Evolutionary conservation across 2,113 vertebrate species (phyloP).

Genomic region (Terrapene triunguis): DNA sequence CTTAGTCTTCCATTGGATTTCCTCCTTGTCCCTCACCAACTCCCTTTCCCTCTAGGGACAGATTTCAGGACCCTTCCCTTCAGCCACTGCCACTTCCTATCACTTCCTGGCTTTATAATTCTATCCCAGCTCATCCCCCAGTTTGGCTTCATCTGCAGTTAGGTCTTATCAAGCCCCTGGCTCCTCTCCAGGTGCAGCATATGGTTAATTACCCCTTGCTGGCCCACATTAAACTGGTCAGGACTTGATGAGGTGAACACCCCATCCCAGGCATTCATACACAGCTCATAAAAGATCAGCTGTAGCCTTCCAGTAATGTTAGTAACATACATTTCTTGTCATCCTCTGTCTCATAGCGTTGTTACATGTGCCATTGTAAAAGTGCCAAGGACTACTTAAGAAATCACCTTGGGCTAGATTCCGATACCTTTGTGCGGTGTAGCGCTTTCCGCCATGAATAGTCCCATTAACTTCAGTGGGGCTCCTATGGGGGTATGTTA

Average conservation of each 20-base stretch:
- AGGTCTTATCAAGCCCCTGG: neutral
- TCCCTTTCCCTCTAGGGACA: neutral
- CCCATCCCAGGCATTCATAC: neutral
- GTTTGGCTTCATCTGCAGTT: neutral
- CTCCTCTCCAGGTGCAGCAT: neutral
- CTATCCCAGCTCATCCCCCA: neutral
- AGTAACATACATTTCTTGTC: neutral
- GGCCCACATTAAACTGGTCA: neutral
- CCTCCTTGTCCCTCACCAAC: neutral
- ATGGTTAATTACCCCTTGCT: neutral
- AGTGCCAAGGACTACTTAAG: neutral
- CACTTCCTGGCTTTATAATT: neutral
- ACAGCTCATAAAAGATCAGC: neutral
- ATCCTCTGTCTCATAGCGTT: neutral
- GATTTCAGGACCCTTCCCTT: neutral
- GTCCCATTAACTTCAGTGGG: neutral
- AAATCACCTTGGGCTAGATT: neutral
- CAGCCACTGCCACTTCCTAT: neutral
- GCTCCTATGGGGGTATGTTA: fast-evolving
- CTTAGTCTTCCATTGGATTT: neutral
- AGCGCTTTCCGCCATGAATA: neutral
- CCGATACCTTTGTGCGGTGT: neutral
- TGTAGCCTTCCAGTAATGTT: neutral
- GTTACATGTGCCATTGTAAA: neutral
- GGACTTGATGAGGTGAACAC: neutral